Conservation (phyloP, 2,797 vertebrate genomes). For the Pipistrellus nathusii region DNA sequence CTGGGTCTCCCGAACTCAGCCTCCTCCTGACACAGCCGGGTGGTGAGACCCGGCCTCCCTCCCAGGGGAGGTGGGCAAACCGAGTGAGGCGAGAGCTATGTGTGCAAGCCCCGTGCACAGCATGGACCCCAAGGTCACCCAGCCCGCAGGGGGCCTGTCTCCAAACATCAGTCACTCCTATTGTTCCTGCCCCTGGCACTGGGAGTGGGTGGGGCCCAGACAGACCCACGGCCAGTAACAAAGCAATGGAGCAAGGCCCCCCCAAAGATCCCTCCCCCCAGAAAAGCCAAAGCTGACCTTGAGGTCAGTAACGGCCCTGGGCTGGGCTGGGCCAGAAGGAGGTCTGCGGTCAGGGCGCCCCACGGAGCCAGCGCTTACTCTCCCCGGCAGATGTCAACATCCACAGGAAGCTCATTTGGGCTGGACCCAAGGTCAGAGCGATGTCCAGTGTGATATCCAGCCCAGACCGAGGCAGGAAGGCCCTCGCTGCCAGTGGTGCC, state of each 20-base stretch:
- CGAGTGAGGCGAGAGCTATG: neutral
- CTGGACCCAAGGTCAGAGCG: neutral
- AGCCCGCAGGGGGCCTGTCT: neutral
- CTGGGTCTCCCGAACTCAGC: neutral
- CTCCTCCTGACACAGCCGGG: neutral
- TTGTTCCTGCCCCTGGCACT: neutral
- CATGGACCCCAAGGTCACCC: neutral
- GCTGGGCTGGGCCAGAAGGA: neutral
- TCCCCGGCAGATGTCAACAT: neutral
- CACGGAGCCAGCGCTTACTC: neutral
- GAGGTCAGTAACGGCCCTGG: neutral
- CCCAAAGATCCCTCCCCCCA: neutral
- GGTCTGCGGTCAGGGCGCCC: neutral
- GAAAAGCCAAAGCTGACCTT: conserved; percentile 52
- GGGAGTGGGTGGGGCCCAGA: neutral
- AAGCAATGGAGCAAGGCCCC: neutral
- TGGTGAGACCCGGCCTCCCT: neutral
- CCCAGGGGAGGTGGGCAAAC: neutral
- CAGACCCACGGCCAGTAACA: neutral
- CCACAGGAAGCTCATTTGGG: neutral
- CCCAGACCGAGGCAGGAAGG: neutral
- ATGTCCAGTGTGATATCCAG: no score
- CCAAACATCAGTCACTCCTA: neutral
- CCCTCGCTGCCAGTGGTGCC: neutral
- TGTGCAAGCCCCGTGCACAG: neutral